Percentiles rank a stretch among this genome's conserved stretches.
phyloP scores from a whole-genome alignment of 2,888 invertebrate species.

The Lysandra coridon region DNA sequence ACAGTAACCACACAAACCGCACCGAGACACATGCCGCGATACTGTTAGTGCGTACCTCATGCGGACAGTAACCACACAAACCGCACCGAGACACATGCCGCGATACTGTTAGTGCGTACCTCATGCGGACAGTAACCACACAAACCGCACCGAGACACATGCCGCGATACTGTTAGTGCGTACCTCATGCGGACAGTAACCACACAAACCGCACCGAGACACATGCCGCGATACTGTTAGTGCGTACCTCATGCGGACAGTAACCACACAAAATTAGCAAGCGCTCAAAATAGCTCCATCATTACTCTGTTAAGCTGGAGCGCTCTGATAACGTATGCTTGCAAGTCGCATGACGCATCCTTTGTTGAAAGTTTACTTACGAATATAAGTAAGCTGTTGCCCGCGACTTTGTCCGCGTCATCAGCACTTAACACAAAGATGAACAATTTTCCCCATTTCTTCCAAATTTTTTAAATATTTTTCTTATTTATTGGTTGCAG shows the following conservation, averaged over 20 bases:
- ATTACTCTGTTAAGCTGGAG: not conserved
- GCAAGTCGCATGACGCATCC: not conserved
- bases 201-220: slow-evolving; percentile 60
- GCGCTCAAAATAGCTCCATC: slow-evolving; percentile 19
- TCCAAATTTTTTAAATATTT: not conserved
- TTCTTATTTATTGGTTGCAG: not conserved
- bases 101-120: slow-evolving; percentile 50
- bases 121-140: slow-evolving; percentile 24
- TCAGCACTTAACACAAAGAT: not conserved
- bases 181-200: slow-evolving; percentile 26
- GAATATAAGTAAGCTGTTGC: not conserved
- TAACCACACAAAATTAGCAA: slow-evolving; percentile 26
- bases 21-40: slow-evolving; percentile 54
- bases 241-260: slow-evolving; percentile 26
- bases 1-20: slow-evolving; percentile 57
- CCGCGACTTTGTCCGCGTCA: not conserved
- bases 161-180: slow-evolving; percentile 54
- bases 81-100: slow-evolving; percentile 53
- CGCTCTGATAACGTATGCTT: slow-evolving; percentile 34
- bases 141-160: slow-evolving; percentile 58
- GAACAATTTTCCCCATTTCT: not conserved
- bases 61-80: slow-evolving; percentile 51
- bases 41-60: slow-evolving; percentile 45
- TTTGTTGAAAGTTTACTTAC: not conserved
- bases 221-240: slow-evolving; percentile 56